Base-by-base conservation (phyloP, 2,888 invertebrate species). In the Caprella mutica region DNA sequence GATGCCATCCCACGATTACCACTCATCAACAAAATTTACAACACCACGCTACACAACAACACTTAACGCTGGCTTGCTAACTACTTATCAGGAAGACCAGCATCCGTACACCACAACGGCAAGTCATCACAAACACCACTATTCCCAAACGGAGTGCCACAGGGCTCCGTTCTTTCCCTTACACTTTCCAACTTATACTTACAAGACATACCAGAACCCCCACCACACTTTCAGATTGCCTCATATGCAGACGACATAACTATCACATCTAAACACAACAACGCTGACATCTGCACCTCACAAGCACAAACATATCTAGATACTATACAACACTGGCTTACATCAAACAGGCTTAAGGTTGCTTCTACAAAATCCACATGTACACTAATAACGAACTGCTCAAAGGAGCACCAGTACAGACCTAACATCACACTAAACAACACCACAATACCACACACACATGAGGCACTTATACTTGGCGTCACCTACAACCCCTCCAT, bases 1-100 rank as follows among this genome's bases (percentile, higher is more conserved):
- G 68, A 71, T 59, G 65, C 66, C 14, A 69, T 72, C 3, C 66
- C 70, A 0, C 24, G 68, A 6, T 60, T 53, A 46, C 70, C 69
- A 62, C 56, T 70, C n/a, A 65, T 66, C 2, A 48, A 62, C 48
- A 23, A 39, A n/a, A n/a, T n/a, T n/a, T n/a, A n/a, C n/a, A n/a
- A n/a, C n/a, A n/a, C 24, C 48, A 65, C 17, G 54, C 67, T 30
- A 67, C 68, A 46, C 24, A 29, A n/a, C 43, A 67, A 29, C 52
- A 65, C 26, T 61, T 67, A 1, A 57, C 30, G 43, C 27, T 58
- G 52, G 40, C 55, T 57, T 19, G 24, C 51, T 5, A 60, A 63
- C 5, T 70, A 67, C 51, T 52, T 70, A 3, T 21, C n/a, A 5
- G 58, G 68, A 2, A 52, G 68, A 43, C 35, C 35, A 2, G 68